Base-by-base conservation (phyloP, 2,797 vertebrate species). In the Austrolebias charrua region DNA sequence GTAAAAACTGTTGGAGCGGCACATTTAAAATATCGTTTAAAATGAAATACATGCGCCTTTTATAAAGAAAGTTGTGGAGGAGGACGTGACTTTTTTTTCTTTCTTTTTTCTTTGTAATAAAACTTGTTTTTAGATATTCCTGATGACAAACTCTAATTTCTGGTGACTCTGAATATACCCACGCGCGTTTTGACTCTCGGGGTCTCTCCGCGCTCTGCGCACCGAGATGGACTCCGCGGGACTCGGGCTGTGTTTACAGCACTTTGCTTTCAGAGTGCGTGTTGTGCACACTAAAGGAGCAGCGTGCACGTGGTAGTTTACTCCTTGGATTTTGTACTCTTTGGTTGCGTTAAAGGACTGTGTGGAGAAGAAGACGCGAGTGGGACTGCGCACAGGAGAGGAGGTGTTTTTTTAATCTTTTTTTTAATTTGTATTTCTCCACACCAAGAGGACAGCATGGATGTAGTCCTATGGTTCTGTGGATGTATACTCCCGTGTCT, bases 401-500 rank as follows among this genome's bases (percentile, higher is more conserved):
- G 40, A 54, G 13, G 33, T 40, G 66, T 16, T n/a, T 60, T 40
- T 33, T 63, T 52, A 46, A 59, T 31, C 10, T 43, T 29, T 0
- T 29, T 55, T 35, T 3, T 33, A 6, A 15, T 0, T 12, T 28
- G 1, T n/a, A 11, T 47, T 46, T 20, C 63, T 66, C 33, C 60
- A 46, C 46, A 54, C 10, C 46, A 24, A 64, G 44, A 45, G 20
- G 0, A 12, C 33, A 86, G 79, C 65, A 91, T 91, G 90, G 87
- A 91, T 88, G 81, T 87, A 88, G 55, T 78, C 55, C 14, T 73
- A 35, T 88, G 87, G 84, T 16, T 89, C 28, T 82, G 82, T 84
- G 87, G 86, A 89, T 90, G 85, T 89, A 81, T 88, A 69, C 81
- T 89, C 75, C 76, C 81, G 62, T 71, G 78, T 75, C 61, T 88